Evolutionary conservation across 2,888 invertebrate genomes (phyloP).

Genomic region (Leptothorax acervorum): DNA sequence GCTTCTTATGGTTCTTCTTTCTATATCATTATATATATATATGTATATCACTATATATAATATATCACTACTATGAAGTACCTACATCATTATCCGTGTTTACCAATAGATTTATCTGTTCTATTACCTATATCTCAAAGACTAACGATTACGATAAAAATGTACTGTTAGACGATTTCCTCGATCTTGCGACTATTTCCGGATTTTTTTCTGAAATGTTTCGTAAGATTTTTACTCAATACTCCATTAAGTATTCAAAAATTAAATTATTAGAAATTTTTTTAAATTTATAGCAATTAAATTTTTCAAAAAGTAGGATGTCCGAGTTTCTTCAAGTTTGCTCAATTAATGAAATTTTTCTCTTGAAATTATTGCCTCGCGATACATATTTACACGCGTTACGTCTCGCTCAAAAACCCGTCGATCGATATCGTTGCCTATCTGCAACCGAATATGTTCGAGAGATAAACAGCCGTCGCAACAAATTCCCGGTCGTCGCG

Average conservation of each 20-base stretch:
- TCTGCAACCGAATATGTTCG: neutral
- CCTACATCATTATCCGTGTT: neutral
- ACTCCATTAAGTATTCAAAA: neutral
- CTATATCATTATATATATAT: too few species aligned
- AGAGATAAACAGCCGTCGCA: neutral
- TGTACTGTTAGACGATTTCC: neutral
- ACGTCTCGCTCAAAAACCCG: neutral
- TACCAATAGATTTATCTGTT: neutral
- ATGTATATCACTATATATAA: too few species aligned
- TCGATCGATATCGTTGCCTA: neutral
- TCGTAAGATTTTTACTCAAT: neutral
- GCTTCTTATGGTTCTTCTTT: neutral
- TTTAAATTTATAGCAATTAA: neutral
- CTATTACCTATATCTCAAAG: neutral
- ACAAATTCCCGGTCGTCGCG: neutral
- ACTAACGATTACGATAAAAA: neutral
- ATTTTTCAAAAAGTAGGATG: neutral
- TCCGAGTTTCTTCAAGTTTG: neutral
- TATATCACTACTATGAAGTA: neutral
- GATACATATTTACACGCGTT: neutral
- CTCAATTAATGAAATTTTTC: slow-evolving; percentile 9
- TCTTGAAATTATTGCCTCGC: neutral
- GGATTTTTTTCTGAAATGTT: neutral
- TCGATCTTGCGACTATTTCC: neutral
- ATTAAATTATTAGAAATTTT: neutral